Percentiles rank a stretch among this genome's conserved stretches.
phyloP scores from a whole-genome alignment of 1,140 invertebrate genomes.

The Sesamia nonagrioides region DNA sequence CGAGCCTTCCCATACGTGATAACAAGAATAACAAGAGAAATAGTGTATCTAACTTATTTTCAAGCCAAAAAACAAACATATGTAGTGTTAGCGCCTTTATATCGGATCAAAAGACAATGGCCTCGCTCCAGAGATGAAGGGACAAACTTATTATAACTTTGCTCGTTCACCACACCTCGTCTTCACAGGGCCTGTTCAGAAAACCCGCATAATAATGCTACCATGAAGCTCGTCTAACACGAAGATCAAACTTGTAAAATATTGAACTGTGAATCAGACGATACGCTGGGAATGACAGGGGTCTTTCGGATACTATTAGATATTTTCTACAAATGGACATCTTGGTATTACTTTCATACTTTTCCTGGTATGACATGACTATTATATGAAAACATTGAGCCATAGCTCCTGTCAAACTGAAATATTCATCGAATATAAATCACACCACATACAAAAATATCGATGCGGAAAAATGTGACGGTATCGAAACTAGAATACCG shows the following conservation, averaged over 20 bases:
- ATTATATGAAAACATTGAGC: constrained; percentile 11
- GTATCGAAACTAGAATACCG: constrained; percentile 13
- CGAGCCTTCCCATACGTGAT: not conserved
- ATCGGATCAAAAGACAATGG: constrained; percentile 73
- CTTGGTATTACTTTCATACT: constrained; percentile 47
- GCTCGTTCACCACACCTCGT: constrained; percentile 76
- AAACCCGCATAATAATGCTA: constrained; percentile 75
- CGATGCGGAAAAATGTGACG: not conserved
- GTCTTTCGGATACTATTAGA: constrained; percentile 62
- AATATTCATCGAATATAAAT: constrained; percentile 17
- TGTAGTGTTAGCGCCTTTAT: constrained; percentile 54
- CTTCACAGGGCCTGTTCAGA: constrained; percentile 65
- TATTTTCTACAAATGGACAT: constrained; percentile 54
- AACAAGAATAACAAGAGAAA: not conserved
- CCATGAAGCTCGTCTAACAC: constrained; percentile 70
- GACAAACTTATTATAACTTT: constrained; percentile 84
- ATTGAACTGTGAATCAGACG: constrained; percentile 64
- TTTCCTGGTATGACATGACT: constrained; percentile 19
- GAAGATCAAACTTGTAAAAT: constrained; percentile 66
- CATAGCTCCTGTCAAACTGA: constrained; percentile 1
- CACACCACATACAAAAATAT: not conserved
- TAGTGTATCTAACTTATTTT: constrained; percentile 13
- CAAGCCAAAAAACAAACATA: constrained; percentile 6
- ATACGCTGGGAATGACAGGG: constrained; percentile 63
- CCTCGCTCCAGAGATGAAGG: constrained; percentile 61